These are phyloP conservation scores for Scaptomyza tumidula DNA, from an alignment of 2,888 invertebrate species.

Conservation along the genomic window DNA sequence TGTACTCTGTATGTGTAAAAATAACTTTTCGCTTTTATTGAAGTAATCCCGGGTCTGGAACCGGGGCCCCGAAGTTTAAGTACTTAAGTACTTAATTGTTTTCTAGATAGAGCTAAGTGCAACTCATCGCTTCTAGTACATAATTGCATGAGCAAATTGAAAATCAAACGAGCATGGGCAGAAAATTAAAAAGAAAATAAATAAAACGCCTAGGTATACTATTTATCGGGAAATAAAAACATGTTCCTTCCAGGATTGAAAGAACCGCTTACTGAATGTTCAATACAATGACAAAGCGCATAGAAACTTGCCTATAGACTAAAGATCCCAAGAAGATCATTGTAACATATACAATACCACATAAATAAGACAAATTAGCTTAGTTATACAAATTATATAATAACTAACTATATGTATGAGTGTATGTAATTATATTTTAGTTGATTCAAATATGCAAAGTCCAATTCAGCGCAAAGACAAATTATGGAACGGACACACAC, in stretches of 20 bases:
- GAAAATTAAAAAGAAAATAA: not conserved
- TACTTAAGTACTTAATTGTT: slow-evolving; percentile 40
- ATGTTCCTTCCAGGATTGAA: slow-evolving; percentile 52
- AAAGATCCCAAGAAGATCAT: slow-evolving; percentile 67
- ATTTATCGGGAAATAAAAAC: slow-evolving; percentile 29
- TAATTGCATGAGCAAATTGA: slow-evolving; percentile 30
- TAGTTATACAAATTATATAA: slow-evolving; percentile 69
- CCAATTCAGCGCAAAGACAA: slow-evolving; percentile 49
- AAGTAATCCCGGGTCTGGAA: slow-evolving; percentile 11
- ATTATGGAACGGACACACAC: slow-evolving; percentile 7
- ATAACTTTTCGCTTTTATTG: slow-evolving; percentile 31
- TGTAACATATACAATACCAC: slow-evolving; percentile 75
- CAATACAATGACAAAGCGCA: slow-evolving; percentile 37
- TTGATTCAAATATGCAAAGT: slow-evolving; percentile 48
- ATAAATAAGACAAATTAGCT: slow-evolving; percentile 60
- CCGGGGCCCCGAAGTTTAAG: slow-evolving; percentile 16
- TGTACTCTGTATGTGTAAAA: slow-evolving; percentile 48
- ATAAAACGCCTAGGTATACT: slow-evolving; percentile 14
- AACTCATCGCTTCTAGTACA: slow-evolving; percentile 34
- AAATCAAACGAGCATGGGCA: slow-evolving; percentile 59
- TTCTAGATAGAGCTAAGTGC: slow-evolving; percentile 63
- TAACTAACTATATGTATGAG: slow-evolving; percentile 9
- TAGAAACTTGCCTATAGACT: slow-evolving; percentile 70
- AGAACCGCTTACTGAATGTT: slow-evolving; percentile 28
- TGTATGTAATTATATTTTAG: slow-evolving; percentile 37